Percentiles rank a stretch among this genome's conserved stretches.
Conservation (phyloP, 2,888 invertebrate genomes). For the Phorcus lineatus region DNA sequence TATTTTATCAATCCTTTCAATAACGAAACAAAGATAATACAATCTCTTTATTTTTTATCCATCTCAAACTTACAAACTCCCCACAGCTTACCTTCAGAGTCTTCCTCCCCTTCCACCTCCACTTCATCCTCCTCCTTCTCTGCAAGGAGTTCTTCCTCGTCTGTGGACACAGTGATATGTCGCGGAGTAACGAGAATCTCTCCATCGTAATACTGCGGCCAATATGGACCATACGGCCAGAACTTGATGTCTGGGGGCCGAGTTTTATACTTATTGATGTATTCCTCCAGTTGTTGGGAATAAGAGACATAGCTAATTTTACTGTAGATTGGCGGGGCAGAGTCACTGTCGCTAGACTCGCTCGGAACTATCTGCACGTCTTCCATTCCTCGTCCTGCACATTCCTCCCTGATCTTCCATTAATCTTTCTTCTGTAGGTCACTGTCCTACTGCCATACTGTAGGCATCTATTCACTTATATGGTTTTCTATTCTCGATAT, state of each 20-base stretch:
- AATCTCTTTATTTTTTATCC: too few relatives aligned
- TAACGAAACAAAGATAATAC: too few relatives aligned
- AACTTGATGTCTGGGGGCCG: conserved; percentile 69
- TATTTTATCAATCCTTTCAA: too few relatives aligned
- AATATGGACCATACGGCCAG: conserved; percentile 73
- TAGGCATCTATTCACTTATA: too few relatives aligned
- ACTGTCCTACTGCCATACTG: too few relatives aligned
- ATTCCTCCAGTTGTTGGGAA: conserved; percentile 67
- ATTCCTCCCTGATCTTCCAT: background rate
- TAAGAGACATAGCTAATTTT: conserved; percentile 41
- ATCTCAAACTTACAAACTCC: background rate
- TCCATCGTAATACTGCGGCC: conserved; percentile 64
- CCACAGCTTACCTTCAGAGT: conserved; percentile 5
- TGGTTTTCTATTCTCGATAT: too few relatives aligned
- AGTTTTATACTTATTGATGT: conserved; percentile 64
- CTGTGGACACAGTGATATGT: conserved; percentile 46
- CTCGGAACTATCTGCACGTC: background rate
- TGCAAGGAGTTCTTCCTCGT: conserved; percentile 49
- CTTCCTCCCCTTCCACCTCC: background rate
- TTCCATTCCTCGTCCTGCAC: conserved; percentile 7
- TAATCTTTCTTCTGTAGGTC: too few relatives aligned
- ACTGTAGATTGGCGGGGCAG: background rate
- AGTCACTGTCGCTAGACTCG: background rate
- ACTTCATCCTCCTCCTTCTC: conserved; percentile 13
- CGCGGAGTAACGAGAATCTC: conserved; percentile 62